Evolutionary conservation across 64 coral and sea anemone species (phyloP).

Genomic region (Montipora cactus): DNA sequence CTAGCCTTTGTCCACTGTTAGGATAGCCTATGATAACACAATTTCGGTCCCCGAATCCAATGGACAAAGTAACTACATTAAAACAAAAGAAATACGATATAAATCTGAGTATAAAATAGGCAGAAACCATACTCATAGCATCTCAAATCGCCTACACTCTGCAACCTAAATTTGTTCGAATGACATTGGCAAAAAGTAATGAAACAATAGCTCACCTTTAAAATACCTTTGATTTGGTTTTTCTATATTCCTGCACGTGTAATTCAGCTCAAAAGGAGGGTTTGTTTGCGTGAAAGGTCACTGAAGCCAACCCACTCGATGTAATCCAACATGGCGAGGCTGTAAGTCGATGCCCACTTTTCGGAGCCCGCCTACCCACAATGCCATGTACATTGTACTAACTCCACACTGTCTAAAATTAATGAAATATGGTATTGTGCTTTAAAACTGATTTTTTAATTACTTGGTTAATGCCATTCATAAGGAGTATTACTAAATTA

Average conservation of each 20-base stretch:
- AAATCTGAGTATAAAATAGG: slow-evolving; percentile 54
- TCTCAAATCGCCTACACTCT: slow-evolving; percentile 32
- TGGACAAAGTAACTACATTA: slow-evolving; percentile 63
- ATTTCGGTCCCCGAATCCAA: slow-evolving; percentile 74
- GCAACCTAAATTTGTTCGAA: slow-evolving; percentile 40
- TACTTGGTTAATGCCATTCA: too few relatives aligned
- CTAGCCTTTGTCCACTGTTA: slow-evolving; percentile 70
- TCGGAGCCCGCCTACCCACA: slow-evolving; percentile 47
- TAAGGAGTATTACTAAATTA: too few relatives aligned
- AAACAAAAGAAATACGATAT: slow-evolving; percentile 66
- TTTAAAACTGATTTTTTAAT: too few relatives aligned
- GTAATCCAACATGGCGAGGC: slow-evolving; percentile 59
- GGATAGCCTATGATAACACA: slow-evolving; percentile 65
- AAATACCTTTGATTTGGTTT: slow-evolving; percentile 61
- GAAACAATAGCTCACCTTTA: slow-evolving; percentile 54
- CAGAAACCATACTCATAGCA: slow-evolving; percentile 36
- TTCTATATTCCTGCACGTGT: slow-evolving; percentile 45
- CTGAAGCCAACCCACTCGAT: slow-evolving; percentile 53
- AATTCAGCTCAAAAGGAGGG: slow-evolving; percentile 28
- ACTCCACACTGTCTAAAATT: too few relatives aligned
- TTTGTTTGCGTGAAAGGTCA: slow-evolving; percentile 18
- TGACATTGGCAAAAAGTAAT: slow-evolving; percentile 26
- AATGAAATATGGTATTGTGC: too few relatives aligned
- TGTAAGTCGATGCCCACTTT: slow-evolving; percentile 65
- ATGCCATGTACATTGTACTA: not conserved